Percentiles rank a stretch among this genome's conserved stretches.
phyloP scores from a whole-genome alignment of 2,113 vertebrate genomes.

The Oncorhynchus mykiss region DNA sequence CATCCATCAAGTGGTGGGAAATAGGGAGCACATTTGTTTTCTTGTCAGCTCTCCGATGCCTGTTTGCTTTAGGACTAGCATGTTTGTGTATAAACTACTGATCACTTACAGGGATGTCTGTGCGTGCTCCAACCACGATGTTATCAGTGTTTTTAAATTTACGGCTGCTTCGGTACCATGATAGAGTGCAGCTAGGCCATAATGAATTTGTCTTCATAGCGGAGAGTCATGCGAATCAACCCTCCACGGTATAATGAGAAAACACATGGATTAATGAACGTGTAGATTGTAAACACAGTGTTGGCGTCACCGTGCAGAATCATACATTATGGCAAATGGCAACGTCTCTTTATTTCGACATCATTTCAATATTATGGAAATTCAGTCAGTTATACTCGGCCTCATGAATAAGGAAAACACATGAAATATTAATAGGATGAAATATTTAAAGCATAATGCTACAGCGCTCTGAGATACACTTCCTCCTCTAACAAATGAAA shows the following conservation, averaged over 20 bases:
- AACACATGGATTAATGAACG: too few species aligned
- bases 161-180: too few species aligned
- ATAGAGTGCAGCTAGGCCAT: too few species aligned
- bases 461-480: conserved; percentile 1
- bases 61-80: too few species aligned
- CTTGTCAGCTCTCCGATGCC: background rate
- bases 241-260: too few species aligned
- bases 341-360: conserved; percentile 2
- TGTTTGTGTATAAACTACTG: too few species aligned
- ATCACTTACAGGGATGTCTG: too few species aligned
- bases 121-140: too few species aligned
- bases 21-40: conserved; percentile 3
- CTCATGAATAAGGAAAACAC: conserved; percentile 15
- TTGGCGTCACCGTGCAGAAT: background rate
- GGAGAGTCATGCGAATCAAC: too few species aligned
- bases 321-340: background rate
- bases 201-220: too few species aligned
- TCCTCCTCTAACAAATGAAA: conserved; percentile 12
- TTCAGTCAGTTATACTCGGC: conserved; percentile 5
- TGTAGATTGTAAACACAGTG: background rate
- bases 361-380: conserved; percentile 17
- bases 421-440: conserved; percentile 24
- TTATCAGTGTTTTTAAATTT: too few species aligned
- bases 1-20: conserved; percentile 11
- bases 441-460: conserved; percentile 26